Evolutionary conservation across 1,140 invertebrate genomes (phyloP), one percentile per base, ranked within the genome.

Genomic region (Bombus cullumanus): DNA sequence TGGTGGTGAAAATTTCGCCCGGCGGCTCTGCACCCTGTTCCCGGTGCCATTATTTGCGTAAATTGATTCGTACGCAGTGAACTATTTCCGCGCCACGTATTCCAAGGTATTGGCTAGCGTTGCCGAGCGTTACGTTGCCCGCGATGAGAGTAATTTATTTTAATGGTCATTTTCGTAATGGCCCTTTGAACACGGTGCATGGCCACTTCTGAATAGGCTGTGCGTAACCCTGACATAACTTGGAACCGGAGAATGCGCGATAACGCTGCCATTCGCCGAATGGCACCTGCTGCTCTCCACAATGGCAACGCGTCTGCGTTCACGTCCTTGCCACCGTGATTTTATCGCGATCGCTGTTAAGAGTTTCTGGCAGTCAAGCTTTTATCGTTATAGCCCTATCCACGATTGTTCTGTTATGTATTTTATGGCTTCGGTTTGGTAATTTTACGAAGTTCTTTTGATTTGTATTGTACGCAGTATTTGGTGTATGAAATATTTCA

Each of bases 81-180:
- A 74, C 39, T 31, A 74, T 74, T 74, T 74, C 72, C 72, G 41
- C n/a, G 72, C 43, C 72, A 47, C 72, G 41, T 74, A 74, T 74
- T 74, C n/a, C 39, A 31, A 43, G 72, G 72, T 74, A 74, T 74
- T 74, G 72, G n/a, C n/a, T 18, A 43, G 41, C 72, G 41, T 47
- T 74, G 28, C n/a, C 72, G 3, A 18, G 12, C 10, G 41, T 74
- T 74, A 74, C 72, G 39, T 47, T 47, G 15, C n/a, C n/a, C 9
- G 10, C 72, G 72, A 74, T 74, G 41, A 74, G 72, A 74, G 72
- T 74, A 74, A 74, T 74, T 74, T 74, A 74, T 74, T 74, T 74
- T 74, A 74, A 74, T 74, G 72, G 72, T 74, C 72, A 74, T 74
- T 74, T 43, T 74, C 72, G 69, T 72, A 72, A 72, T 72, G 37